Evolutionary conservation across 1,140 invertebrate species (phyloP).

Genomic region (Gryllus bimaculatus): DNA sequence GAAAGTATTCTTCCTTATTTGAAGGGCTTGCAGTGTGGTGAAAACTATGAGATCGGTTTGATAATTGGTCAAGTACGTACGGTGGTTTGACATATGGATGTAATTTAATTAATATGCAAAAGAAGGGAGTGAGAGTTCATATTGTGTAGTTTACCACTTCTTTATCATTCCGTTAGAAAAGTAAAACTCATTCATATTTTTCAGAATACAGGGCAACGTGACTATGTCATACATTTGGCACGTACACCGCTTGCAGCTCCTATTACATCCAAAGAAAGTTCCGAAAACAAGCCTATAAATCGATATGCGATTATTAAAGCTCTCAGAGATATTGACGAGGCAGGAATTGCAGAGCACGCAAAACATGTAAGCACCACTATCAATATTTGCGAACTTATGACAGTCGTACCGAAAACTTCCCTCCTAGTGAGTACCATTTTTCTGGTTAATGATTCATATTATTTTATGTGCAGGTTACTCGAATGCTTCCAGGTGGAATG

Average conservation of each 20-base stretch:
- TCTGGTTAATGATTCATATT: neutral
- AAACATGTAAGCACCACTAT: slow-evolving; percentile 39
- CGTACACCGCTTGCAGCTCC: slow-evolving; percentile 52
- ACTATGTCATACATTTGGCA: slow-evolving; percentile 62
- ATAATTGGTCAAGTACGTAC: neutral
- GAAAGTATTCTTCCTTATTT: neutral
- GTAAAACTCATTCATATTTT: slow-evolving; percentile 23
- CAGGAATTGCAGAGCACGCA: slow-evolving; percentile 57
- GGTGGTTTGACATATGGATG: neutral
- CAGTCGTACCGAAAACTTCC: neutral
- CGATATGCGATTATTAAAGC: slow-evolving; percentile 24
- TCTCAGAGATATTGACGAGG: slow-evolving; percentile 41
- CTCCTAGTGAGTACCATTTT: neutral
- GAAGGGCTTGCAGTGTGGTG: neutral
- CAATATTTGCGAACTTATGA: neutral
- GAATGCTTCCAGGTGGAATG: slow-evolving; percentile 75
- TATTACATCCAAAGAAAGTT: slow-evolving; percentile 33
- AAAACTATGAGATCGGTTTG: neutral
- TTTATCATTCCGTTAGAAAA: neutral
- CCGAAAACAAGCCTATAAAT: slow-evolving; percentile 25
- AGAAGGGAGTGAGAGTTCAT: neutral
- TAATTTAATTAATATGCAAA: neutral
- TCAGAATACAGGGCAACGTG: slow-evolving; percentile 49
- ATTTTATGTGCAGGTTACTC: slow-evolving; percentile 47
- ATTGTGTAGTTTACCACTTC: neutral